Evolutionary conservation across 2,888 invertebrate species (phyloP).

Genomic region (Nemotelus nigrinus): DNA sequence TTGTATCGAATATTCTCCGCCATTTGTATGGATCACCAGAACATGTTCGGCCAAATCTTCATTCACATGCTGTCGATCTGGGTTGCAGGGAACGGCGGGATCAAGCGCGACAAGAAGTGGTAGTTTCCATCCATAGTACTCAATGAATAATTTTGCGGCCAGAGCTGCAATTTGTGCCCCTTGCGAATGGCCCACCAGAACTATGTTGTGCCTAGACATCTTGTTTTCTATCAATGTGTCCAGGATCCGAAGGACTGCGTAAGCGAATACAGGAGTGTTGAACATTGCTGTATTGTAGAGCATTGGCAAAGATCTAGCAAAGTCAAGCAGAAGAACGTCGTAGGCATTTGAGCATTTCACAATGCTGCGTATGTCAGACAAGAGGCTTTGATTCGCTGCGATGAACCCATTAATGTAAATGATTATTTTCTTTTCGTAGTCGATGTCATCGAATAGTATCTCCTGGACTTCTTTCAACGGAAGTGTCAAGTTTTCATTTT

Average conservation of each 20-base stretch:
- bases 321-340: conserved; percentile 24
- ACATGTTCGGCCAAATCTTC: conserved; percentile 13
- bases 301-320: conserved; percentile 1
- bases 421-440: conserved; percentile 10
- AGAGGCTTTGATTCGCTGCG: neutral
- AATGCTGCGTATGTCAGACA: neutral
- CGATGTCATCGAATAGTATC: neutral
- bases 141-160: conserved; percentile 24
- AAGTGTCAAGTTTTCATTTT: neutral
- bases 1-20: neutral
- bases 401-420: conserved; percentile 21
- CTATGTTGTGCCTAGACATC: neutral
- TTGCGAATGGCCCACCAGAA: conserved; percentile 33
- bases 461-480: conserved; percentile 1
- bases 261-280: conserved; percentile 12
- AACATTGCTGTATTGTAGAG: conserved; percentile 10
- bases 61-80: neutral
- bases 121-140: conserved; percentile 22
- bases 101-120: conserved; percentile 10
- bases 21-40: conserved; percentile 9
- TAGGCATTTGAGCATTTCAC: neutral
- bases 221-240: neutral
- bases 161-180: conserved; percentile 28
- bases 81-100: conserved; percentile 26
- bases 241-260: conserved; percentile 7